A percentile compares a stretch with the other conserved stretches of the same genome.
phyloP scores from a whole-genome alignment of 2,888 invertebrate genomes.

The Lordiphosa andalusiaca region DNA sequence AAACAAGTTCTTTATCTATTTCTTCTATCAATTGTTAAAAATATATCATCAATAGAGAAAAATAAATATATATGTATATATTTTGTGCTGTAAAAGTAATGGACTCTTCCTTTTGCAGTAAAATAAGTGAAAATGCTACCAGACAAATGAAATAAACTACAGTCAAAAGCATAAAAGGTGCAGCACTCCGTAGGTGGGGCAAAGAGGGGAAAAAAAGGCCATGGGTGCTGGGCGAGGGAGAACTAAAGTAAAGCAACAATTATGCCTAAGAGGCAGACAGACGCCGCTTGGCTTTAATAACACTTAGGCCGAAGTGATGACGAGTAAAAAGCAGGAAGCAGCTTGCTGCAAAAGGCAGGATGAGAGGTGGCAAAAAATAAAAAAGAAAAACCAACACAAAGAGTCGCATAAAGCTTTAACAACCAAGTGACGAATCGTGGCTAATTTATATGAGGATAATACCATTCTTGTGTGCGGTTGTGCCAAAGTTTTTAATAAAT shows the following conservation, averaged over 20 bases:
- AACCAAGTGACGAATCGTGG: constrained; percentile 61
- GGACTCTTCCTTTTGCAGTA: too few species aligned
- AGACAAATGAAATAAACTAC: constrained; percentile 71
- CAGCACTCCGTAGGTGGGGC: constrained; percentile 10
- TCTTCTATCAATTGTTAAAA: too few species aligned
- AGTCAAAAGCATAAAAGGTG: constrained; percentile 60
- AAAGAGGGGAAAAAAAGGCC: constrained; percentile 7
- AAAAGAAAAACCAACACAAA: too few species aligned
- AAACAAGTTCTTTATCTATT: too few species aligned
- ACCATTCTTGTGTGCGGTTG: too few species aligned
- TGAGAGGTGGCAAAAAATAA: constrained; percentile 8
- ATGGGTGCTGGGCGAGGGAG: constrained; percentile 15
- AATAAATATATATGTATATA: too few species aligned
- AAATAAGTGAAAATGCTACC: constrained; percentile 49
- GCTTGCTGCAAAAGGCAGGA: constrained; percentile 11
- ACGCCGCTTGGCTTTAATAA: constrained; percentile 56
- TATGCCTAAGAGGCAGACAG: constrained; percentile 61
- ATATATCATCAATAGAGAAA: too few species aligned
- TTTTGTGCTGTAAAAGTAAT: too few species aligned
- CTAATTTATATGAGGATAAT: constrained; percentile 49
- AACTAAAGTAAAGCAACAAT: constrained; percentile 71
- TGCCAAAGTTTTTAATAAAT: too few species aligned
- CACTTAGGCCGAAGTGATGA: constrained; percentile 39
- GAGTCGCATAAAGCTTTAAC: constrained; percentile 26
- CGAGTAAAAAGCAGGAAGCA: constrained; percentile 25